Conservation (phyloP, 2,888 invertebrate species). For the Torymus tubicola region DNA sequence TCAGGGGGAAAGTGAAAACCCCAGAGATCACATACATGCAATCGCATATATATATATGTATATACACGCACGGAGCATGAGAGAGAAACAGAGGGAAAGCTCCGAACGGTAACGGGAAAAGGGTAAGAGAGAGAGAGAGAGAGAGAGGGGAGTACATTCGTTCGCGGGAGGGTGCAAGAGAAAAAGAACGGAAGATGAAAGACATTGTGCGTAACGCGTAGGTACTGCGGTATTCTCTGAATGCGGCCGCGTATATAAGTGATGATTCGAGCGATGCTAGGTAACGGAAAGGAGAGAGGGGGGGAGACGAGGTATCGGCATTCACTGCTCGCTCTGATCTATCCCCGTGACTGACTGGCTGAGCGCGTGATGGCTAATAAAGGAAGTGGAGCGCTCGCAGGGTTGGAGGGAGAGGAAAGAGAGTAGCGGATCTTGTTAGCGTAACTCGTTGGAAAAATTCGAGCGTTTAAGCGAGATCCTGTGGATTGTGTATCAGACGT, state of each 20-base stretch:
- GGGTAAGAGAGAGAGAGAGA: conserved; percentile 64
- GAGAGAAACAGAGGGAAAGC: no score
- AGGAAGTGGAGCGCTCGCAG: conserved; percentile 22
- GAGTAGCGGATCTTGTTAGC: conserved; percentile 26
- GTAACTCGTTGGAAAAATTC: conserved; percentile 51
- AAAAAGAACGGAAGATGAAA: conserved; percentile 37
- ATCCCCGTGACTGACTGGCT: conserved; percentile 33
- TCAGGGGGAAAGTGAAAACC: no score
- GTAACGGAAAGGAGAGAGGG: background rate
- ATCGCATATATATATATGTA: background rate
- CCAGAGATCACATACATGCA: no score
- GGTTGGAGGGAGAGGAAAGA: background rate
- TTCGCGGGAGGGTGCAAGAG: no score
- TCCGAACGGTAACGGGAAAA: conserved; percentile 61
- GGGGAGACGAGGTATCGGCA: conserved; percentile 5
- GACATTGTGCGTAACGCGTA: conserved; percentile 5
- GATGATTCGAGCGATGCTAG: conserved; percentile 38
- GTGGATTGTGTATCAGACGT: background rate
- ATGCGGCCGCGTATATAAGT: conserved; percentile 25
- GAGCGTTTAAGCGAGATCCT: conserved; percentile 9
- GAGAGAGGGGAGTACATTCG: background rate
- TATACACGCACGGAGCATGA: no score
- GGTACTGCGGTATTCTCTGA: conserved; percentile 6
- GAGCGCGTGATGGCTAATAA: conserved; percentile 22
- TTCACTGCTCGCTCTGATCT: conserved; percentile 37